phyloP scores from a whole-genome alignment of 2,797 vertebrate genomes.

The Lutjanus campechanus region DNA sequence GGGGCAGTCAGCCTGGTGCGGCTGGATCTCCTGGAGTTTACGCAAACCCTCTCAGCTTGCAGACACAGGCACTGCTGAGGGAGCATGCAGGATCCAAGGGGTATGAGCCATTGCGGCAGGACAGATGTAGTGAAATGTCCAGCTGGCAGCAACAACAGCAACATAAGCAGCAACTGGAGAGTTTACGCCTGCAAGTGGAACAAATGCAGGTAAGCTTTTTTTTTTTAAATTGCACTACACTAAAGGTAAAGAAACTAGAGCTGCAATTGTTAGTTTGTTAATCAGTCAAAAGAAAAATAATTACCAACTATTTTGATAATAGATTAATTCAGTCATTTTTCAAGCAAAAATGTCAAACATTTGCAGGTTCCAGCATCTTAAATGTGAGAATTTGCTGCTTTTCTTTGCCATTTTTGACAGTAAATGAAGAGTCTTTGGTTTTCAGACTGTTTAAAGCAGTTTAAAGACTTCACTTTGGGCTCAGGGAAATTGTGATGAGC shows the following conservation, averaged over 20 bases:
- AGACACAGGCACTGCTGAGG: conserved; percentile 83
- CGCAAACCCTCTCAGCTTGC: conserved; percentile 79
- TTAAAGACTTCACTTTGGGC: too few species aligned
- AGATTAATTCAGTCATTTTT: too few species aligned
- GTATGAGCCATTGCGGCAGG: conserved; percentile 81
- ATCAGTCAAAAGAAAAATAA: too few species aligned
- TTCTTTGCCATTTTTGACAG: too few species aligned
- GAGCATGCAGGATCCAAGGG: conserved; percentile 75
- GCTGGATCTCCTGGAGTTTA: conserved; percentile 80
- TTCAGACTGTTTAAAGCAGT: too few species aligned
- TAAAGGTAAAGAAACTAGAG: not conserved
- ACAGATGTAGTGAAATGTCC: conserved; percentile 87
- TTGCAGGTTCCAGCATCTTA: too few species aligned
- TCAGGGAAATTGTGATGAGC: too few species aligned
- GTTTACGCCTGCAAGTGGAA: conserved; percentile 91
- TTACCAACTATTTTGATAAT: too few species aligned
- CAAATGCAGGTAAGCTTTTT: conserved; percentile 92
- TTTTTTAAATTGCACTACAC: not conserved
- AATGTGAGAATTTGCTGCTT: too few species aligned
- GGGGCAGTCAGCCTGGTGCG: conserved; percentile 66
- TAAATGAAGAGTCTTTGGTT: too few species aligned
- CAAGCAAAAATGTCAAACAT: too few species aligned
- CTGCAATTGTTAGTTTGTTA: too few species aligned
- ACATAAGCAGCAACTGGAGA: conserved; percentile 89
- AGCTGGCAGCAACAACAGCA: conserved; percentile 91